Evolutionary conservation across 2,797 vertebrate species (phyloP), one percentile per base, ranked within the genome.

Genomic region (Lycodopsis pacificus): DNA sequence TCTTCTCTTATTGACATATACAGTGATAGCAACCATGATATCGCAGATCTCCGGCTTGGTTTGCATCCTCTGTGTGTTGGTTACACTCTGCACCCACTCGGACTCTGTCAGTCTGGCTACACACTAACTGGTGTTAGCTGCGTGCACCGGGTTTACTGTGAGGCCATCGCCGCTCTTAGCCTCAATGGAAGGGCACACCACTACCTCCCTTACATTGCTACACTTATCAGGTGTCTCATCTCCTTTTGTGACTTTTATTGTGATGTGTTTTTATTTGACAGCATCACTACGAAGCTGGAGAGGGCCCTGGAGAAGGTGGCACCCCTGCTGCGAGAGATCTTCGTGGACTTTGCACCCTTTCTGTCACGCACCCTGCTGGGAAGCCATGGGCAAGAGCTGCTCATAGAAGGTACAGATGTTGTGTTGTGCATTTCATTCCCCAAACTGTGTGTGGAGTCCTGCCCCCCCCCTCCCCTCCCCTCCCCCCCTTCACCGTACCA

Each of bases 271-370:
- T 51, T 80, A n/a, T 80, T 73, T 77, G 46, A 65, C 93, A 96
- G 95, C 68, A 95, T 96, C 63, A 96, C 95, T 14, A 93, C 95
- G 30, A 95, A 96, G 86, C 87, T 96, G 80, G 95, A 96, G 84
- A 81, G 95, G 57, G 94, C 95, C 27, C 87, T 99, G 94, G 98
- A 99, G 94, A 99, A 98, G 89, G 97, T 98, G 73, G 98, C 98
- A 1, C 97, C 98, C 11, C 95, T 99, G 83, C 91, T 99, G 80
- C 96, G 98, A 87, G 98, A 99, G 93, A 98, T 98, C 89, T 99
- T 99, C 91, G 97, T 99, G 92, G 98, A 99, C 95, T 99, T 99
- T 94, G 98, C 98, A 51, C 97, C 98, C 73, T 99, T 99, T 87
- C 96, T 99, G 88, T 99, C 98, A 22, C 97, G 98, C 42, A 99